phyloP scores from a whole-genome alignment of 2,888 invertebrate species.

The Conus canariensis region DNA sequence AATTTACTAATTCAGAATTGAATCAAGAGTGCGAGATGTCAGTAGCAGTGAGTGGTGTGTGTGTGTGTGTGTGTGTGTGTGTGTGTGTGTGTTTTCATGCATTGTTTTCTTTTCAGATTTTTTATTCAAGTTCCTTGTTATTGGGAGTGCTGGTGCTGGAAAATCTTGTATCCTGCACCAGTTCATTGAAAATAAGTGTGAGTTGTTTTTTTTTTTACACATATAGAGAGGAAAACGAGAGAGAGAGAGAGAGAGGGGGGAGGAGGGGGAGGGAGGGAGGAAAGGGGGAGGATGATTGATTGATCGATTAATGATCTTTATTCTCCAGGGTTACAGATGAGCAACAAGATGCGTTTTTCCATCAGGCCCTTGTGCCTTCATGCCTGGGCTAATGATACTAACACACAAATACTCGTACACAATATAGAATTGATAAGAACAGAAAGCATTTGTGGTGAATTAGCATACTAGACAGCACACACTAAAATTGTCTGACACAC shows the following conservation, averaged over 20 bases:
- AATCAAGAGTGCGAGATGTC: background rate
- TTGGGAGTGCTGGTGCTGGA: constrained; percentile 91
- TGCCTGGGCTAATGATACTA: too few relatives aligned
- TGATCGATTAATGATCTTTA: background rate
- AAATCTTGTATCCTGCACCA: constrained; percentile 91
- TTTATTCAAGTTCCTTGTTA: constrained; percentile 90
- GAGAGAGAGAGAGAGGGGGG: background rate
- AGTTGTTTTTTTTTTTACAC: constrained; percentile 78
- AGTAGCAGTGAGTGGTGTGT: background rate
- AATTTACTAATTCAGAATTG: too few relatives aligned
- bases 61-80: background rate
- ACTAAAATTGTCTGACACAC: background rate
- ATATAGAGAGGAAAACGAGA: background rate
- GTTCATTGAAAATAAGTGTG: constrained; percentile 92
- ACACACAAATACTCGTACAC: too few relatives aligned
- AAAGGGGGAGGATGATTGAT: background rate
- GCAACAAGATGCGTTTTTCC: too few relatives aligned
- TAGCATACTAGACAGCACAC: too few relatives aligned
- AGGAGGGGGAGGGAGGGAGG: background rate
- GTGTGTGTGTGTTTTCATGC: too few relatives aligned
- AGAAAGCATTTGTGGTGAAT: too few relatives aligned
- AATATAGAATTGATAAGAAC: too few relatives aligned
- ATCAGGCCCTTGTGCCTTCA: too few relatives aligned
- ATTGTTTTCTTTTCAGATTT: constrained; percentile 82
- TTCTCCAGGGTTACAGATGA: too few relatives aligned